phyloP scores from a whole-genome alignment of 2,888 invertebrate species.

The Stenurella melanura region DNA sequence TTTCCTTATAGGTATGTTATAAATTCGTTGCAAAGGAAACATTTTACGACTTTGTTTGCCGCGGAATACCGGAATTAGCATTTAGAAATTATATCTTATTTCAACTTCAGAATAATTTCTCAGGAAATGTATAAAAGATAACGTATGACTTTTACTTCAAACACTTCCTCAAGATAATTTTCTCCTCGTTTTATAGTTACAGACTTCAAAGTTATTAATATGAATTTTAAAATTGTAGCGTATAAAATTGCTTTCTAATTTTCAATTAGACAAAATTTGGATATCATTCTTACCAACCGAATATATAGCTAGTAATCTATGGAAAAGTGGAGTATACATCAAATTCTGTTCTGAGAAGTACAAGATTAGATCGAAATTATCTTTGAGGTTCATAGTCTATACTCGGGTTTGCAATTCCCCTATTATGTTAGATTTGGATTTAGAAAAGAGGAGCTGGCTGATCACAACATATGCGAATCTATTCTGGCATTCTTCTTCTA shows the following conservation, averaged over 20 bases:
- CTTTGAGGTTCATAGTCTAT: no score
- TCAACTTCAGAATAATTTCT: background rate
- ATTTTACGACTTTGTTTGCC: background rate
- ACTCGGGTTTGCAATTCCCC: no score
- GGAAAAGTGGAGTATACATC: no score
- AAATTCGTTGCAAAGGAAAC: background rate
- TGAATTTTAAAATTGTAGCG: background rate
- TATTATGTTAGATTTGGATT: no score
- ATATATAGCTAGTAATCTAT: no score
- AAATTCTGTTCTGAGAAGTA: no score
- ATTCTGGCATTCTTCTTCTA: no score
- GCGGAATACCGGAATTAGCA: background rate
- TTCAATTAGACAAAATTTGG: no score
- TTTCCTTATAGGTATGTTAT: background rate
- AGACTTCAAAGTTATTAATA: background rate
- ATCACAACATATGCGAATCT: no score
- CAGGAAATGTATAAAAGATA: background rate
- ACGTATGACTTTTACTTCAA: background rate
- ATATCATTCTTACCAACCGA: no score
- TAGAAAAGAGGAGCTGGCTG: no score
- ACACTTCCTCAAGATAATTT: background rate
- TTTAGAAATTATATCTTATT: background rate
- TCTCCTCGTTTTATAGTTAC: background rate
- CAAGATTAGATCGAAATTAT: no score
- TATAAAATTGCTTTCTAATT: background rate